Evolutionary conservation across 2,888 invertebrate genomes (phyloP).

Genomic region (Malachius bipustulatus): DNA sequence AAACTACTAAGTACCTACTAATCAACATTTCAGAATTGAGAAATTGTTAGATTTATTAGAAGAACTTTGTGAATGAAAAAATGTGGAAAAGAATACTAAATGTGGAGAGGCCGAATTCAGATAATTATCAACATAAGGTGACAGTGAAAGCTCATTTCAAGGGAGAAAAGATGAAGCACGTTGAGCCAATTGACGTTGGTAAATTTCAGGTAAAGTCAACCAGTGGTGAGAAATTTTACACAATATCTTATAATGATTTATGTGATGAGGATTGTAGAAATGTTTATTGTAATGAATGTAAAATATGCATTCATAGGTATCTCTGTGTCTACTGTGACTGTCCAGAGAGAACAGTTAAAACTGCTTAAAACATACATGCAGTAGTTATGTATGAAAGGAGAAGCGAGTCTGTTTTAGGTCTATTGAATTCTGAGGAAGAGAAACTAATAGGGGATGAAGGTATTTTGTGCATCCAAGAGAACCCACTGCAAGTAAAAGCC

Average conservation of each 20-base stretch:
- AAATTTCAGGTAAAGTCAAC: no score
- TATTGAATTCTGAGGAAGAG: no score
- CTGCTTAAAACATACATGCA: conserved; percentile 12
- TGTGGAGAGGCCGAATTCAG: no score
- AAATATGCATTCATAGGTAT: conserved; percentile 13
- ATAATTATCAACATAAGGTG: conserved; percentile 8
- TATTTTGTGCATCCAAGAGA: conserved; percentile 7
- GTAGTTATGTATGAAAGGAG: conserved; percentile 12
- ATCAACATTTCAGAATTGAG: conserved; percentile 7
- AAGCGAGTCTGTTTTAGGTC: conserved; percentile 14
- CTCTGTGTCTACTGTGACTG: conserved; percentile 11
- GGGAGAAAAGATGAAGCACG: conserved; percentile 4
- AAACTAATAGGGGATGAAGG: no score
- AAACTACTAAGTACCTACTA: no score
- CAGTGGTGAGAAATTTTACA: no score
- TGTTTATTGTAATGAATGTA: conserved; percentile 12
- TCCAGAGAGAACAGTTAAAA: conserved; percentile 9
- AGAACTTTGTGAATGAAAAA: conserved; percentile 5
- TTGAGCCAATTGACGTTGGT: no score
- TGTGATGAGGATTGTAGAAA: conserved; percentile 10
- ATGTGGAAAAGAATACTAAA: conserved; percentile 7
- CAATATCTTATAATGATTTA: no score
- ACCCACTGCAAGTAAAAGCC: conserved; percentile 1
- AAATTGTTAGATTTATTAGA: conserved; percentile 6
- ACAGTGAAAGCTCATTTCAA: conserved; percentile 8